A percentile compares a stretch with the other conserved stretches of the same genome.
phyloP scores from a whole-genome alignment of 2,797 vertebrate species.

The Onychomys arenicola region DNA sequence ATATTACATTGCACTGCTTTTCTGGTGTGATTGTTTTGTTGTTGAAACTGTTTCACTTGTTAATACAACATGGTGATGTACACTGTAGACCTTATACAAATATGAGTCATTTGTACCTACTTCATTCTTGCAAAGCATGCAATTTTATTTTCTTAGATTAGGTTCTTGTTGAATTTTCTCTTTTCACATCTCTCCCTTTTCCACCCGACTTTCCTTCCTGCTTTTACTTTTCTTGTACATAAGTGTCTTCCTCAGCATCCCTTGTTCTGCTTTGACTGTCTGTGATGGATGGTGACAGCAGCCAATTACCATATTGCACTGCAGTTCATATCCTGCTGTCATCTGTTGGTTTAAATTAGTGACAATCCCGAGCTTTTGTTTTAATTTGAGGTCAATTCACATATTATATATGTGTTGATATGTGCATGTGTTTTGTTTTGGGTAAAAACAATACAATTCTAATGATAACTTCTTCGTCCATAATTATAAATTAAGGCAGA shows the following conservation, averaged over 20 bases:
- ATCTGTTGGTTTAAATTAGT: slow-evolving; percentile 36
- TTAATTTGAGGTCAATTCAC: slow-evolving; percentile 52
- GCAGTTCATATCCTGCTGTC: slow-evolving; percentile 19
- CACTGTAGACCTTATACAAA: neutral
- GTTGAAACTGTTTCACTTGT: slow-evolving; percentile 31
- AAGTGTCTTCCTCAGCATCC: slow-evolving; percentile 49
- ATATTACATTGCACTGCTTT: neutral
- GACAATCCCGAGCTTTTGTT: slow-evolving; percentile 40
- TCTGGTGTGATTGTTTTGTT: slow-evolving; percentile 28
- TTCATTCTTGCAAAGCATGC: neutral
- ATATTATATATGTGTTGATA: neutral
- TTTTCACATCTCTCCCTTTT: neutral
- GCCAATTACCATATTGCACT: slow-evolving; percentile 47
- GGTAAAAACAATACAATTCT: slow-evolving; percentile 49
- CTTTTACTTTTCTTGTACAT: slow-evolving; percentile 31
- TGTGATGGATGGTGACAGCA: slow-evolving; percentile 38
- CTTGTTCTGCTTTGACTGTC: slow-evolving; percentile 50
- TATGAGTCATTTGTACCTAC: neutral
- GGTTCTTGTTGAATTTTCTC: neutral
- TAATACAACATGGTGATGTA: neutral
- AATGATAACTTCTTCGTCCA: slow-evolving; percentile 60
- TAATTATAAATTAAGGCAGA: slow-evolving; percentile 73
- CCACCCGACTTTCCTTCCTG: neutral
- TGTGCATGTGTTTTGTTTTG: slow-evolving; percentile 51
- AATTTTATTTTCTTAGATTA: neutral